These are phyloP conservation scores for Intellagama lesueurii DNA, from an alignment of 2,797 vertebrate genomes.

Conservation along the genomic window DNA sequence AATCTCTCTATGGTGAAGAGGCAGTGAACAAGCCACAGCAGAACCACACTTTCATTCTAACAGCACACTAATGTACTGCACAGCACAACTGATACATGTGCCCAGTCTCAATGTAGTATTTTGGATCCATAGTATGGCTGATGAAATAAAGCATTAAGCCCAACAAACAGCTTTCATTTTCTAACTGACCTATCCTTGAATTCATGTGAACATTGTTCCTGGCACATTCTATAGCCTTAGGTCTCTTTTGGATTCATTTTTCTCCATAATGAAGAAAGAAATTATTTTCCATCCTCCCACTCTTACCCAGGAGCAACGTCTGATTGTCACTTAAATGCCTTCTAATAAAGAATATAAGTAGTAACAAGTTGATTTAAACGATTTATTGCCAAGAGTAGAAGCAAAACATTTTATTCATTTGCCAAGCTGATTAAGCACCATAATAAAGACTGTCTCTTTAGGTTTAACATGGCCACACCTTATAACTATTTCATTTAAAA, in stretches of 20 bases:
- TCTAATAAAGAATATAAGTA: slow-evolving; percentile 50
- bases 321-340: slow-evolving; percentile 60
- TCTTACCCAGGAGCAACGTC: slow-evolving; percentile 60
- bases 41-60: neutral
- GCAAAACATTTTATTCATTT: slow-evolving; percentile 55
- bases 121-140: neutral
- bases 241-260: slow-evolving; percentile 53
- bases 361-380: slow-evolving; percentile 68
- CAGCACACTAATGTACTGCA: neutral
- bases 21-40: neutral
- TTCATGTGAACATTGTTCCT: slow-evolving; percentile 25
- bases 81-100: neutral
- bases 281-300: slow-evolving; percentile 62
- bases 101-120: slow-evolving; percentile 11
- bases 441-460: slow-evolving; percentile 49
- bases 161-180: slow-evolving; percentile 33
- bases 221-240: slow-evolving; percentile 46
- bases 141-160: slow-evolving; percentile 37
- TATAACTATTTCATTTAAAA: slow-evolving; percentile 10
- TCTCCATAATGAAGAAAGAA: slow-evolving; percentile 52
- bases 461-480: slow-evolving; percentile 35
- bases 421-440: slow-evolving; percentile 47
- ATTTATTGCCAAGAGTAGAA: slow-evolving; percentile 64
- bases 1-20: neutral
- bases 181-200: slow-evolving; percentile 25